Evolutionary conservation across 2,113 vertebrate species (phyloP), one percentile per base, ranked within the genome.

Genomic region (Phasianus colchicus): DNA sequence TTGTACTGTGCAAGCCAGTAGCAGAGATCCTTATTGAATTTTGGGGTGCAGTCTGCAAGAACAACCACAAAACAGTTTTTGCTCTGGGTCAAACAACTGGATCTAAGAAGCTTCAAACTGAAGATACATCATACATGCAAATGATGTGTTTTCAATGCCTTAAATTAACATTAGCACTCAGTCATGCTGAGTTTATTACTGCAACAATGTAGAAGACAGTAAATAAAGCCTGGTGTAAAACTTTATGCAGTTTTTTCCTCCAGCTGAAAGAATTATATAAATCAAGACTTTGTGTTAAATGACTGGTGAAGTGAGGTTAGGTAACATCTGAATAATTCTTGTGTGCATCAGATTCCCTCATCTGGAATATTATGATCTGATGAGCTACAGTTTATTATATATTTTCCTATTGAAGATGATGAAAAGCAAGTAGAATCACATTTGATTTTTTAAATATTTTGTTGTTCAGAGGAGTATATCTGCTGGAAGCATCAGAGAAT

Each of bases 161-260:
- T 58, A 83, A 89, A 96, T 89, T 95, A 95, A 80, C 58, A 69
- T 61, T 54, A 52, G 54, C 78, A 70, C 22, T 38, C 83, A 91
- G 52, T 90, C 89, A 72, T 75, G 57, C 79, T 90, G 91, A 86
- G 85, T 85, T 90, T 91, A 88, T 95, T 96, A 88, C 79, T 91
- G 61, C 72, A 95, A 86, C 89, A 81, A 75, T 19, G 52, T 91
- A 27, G 61, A 83, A 86, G 75, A 48, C 57, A 91, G 79, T 91
- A 92, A 95, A 91, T 91, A 83, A 86, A 91, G 45, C 24, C 55
- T 92, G 64, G 36, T 45, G 73, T 92, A 93, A 89, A 94, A 80
- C 29, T 92, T 94, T 52, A 91, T 47, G 60, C 55, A 67, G 55
- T 63, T 91, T 55, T 82, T 87, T 87, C 71, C 71, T 80, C 60